Conservation (phyloP, 64 coral and sea anemone species). For the Anthopleura sola region DNA sequence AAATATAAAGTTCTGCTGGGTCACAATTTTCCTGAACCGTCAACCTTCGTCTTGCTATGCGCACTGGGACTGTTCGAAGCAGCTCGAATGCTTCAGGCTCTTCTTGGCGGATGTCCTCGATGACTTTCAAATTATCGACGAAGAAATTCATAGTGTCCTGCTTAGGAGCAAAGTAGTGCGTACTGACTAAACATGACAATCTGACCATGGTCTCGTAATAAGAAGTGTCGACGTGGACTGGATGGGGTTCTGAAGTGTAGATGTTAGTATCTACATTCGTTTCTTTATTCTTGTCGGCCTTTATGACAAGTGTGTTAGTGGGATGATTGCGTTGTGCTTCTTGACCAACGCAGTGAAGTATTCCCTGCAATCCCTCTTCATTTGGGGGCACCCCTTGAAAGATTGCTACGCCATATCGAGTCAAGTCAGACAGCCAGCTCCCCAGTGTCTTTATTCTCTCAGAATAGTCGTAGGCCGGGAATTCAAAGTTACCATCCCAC, state of each 20-base stretch:
- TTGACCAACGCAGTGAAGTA: constrained; percentile 40
- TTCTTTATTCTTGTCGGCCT: background rate
- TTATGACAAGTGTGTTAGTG: background rate
- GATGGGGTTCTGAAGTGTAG: background rate
- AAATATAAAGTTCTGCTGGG: too few species aligned
- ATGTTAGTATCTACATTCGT: background rate
- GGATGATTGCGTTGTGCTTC: constrained; percentile 40
- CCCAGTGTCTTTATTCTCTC: constrained; percentile 11
- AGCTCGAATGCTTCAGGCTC: background rate
- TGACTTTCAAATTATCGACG: background rate
- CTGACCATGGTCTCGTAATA: background rate
- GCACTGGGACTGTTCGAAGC: background rate
- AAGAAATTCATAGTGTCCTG: background rate
- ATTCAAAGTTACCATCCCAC: constrained; percentile 23
- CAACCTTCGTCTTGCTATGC: too few species aligned
- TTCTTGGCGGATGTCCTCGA: background rate
- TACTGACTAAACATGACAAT: background rate
- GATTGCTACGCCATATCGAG: constrained; percentile 10
- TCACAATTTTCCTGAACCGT: too few species aligned
- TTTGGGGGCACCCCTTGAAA: constrained; percentile 30
- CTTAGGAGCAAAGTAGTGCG: background rate
- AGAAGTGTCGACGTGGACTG: background rate
- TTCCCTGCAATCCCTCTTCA: background rate
- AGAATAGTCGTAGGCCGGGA: constrained; percentile 20
- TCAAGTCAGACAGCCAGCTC: constrained; percentile 21